A percentile compares a stretch with the other conserved stretches of the same genome.
These are phyloP conservation scores for Oenanthe melanoleuca DNA, from an alignment of 2,113 vertebrate genomes.

Conservation along the genomic window DNA sequence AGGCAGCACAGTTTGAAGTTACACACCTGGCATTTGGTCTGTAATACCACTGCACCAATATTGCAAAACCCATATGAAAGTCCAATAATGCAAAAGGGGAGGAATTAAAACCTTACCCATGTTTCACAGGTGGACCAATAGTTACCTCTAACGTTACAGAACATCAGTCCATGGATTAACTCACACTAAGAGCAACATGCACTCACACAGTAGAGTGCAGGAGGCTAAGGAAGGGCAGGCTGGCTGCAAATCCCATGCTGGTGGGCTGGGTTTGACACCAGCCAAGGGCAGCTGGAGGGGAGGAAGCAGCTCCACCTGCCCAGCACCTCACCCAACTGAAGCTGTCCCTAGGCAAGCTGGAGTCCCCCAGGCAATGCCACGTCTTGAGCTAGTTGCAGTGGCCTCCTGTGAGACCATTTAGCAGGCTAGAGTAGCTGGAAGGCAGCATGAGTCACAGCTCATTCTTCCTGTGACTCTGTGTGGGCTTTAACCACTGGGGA, in stretches of 20 bases:
- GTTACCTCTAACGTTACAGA: neutral
- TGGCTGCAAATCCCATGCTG: neutral
- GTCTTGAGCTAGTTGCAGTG: neutral
- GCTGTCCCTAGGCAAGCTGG: neutral
- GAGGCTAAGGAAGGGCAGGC: neutral
- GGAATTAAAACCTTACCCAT: neutral
- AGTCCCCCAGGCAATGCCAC: neutral
- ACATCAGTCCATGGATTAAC: neutral
- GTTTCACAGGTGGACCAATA: neutral
- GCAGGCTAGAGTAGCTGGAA: neutral
- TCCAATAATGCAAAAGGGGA: neutral
- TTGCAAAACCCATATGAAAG: neutral
- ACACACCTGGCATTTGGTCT: neutral
- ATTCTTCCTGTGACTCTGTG: neutral
- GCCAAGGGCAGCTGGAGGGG: neutral
- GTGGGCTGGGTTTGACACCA: neutral
- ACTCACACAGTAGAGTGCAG: rapidly evolving
- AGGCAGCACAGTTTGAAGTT: neutral
- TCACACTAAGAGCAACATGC: neutral
- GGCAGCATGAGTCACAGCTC: neutral
- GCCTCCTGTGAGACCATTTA: neutral
- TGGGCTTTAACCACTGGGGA: neutral
- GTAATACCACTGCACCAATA: neutral
- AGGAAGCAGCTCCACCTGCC: neutral
- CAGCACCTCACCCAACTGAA: neutral